A percentile compares a stretch with the other conserved stretches of the same genome.
Conservation (phyloP, 2,113 vertebrate genomes). For the Trochalopteron elliotii region DNA sequence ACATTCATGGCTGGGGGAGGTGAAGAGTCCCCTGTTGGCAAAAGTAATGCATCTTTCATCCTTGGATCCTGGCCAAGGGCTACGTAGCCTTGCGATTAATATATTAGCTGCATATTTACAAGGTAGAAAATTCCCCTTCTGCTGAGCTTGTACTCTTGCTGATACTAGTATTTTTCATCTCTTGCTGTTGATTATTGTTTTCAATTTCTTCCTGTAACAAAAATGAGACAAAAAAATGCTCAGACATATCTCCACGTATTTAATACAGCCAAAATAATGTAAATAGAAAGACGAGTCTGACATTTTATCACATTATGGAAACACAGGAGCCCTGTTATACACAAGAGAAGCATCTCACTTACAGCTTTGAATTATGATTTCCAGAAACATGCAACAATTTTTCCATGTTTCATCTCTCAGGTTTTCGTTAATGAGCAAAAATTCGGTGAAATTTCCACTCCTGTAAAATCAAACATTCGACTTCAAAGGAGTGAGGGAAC, state of each 20-base stretch:
- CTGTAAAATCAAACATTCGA: neutral
- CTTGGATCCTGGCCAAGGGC: conserved; percentile 5
- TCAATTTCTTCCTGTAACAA: neutral
- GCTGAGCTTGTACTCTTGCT: conserved; percentile 1
- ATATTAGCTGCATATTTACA: conserved; percentile 7
- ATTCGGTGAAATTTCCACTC: neutral
- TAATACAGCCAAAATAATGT: neutral
- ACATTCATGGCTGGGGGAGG: neutral
- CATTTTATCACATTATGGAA: neutral
- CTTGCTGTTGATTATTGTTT: neutral
- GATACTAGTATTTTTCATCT: neutral
- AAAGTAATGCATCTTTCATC: neutral
- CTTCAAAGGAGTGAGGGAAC: neutral
- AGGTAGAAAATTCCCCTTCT: conserved; percentile 3
- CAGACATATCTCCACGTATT: neutral
- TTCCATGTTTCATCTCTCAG: neutral
- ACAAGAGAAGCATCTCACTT: neutral
- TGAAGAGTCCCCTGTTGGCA: neutral
- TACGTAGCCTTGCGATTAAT: neutral
- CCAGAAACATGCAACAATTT: neutral
- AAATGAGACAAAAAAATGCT: neutral
- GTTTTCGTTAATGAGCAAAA: conserved; percentile 17
- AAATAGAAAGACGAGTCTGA: neutral
- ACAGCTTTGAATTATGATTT: neutral
- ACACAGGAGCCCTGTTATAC: neutral